These are phyloP conservation scores for Drosophila histrio DNA, from an alignment of 2,888 invertebrate genomes.

Conservation along the genomic window DNA sequence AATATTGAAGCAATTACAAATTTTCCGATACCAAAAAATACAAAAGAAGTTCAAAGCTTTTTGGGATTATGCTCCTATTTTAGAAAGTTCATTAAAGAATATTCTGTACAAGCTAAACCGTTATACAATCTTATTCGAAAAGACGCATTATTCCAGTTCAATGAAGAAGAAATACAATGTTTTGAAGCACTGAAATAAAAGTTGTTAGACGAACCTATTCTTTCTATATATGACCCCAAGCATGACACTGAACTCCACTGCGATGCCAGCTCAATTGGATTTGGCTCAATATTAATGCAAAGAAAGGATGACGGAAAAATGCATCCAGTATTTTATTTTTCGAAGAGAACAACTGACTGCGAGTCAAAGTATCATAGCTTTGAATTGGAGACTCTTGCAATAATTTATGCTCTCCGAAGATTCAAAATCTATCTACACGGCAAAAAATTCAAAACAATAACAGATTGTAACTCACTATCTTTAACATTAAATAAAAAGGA, in stretches of 20 bases:
- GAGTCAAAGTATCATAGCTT: background rate
- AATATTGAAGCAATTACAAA: background rate
- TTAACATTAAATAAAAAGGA: background rate
- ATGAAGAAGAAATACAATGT: background rate
- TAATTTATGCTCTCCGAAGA: background rate
- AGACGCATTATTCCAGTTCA: background rate
- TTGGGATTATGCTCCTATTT: background rate
- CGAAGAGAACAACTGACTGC: background rate
- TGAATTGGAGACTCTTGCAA: background rate
- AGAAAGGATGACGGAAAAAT: background rate
- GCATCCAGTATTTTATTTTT: background rate
- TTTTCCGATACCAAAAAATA: background rate
- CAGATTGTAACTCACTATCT: background rate
- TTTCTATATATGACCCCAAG: background rate
- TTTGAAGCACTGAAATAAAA: background rate
- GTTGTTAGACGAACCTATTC: background rate
- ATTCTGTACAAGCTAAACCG: background rate
- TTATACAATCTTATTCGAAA: background rate
- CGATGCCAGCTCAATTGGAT: background rate
- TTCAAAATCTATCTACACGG: background rate
- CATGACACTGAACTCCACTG: background rate
- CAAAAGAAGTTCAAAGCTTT: background rate
- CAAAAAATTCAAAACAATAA: background rate
- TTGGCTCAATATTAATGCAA: background rate
- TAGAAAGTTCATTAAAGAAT: background rate